These are phyloP conservation scores for Trachurus trachurus DNA, from an alignment of 2,797 vertebrate genomes.

Conservation along the genomic window DNA sequence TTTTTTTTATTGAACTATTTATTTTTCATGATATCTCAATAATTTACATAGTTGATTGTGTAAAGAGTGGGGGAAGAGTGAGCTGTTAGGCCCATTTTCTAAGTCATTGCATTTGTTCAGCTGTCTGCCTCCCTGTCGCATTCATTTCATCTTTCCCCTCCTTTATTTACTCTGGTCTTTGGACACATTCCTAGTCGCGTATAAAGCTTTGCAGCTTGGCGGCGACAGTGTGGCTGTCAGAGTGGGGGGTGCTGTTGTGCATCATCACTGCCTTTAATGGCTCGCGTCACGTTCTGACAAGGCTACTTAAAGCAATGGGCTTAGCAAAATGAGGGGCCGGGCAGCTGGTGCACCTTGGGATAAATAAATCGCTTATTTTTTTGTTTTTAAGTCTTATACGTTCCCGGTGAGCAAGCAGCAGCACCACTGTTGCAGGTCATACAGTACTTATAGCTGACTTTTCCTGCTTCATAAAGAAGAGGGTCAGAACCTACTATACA, in stretches of 20 bases:
- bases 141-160: constrained; percentile 78
- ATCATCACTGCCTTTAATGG: constrained; percentile 78
- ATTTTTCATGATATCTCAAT: constrained; percentile 85
- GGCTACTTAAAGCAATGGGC: constrained; percentile 74
- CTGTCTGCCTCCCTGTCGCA: constrained; percentile 79
- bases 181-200: constrained; percentile 82
- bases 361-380: constrained; percentile 72
- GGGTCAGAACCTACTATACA: constrained; percentile 69
- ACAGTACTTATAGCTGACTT: constrained; percentile 68
- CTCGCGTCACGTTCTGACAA: constrained; percentile 76
- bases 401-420: constrained; percentile 50
- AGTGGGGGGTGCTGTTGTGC: constrained; percentile 48
- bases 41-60: constrained; percentile 84
- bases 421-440: constrained; percentile 47
- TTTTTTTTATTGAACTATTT: constrained; percentile 73
- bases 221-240: constrained; percentile 72
- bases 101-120: constrained; percentile 84
- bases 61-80: constrained; percentile 71
- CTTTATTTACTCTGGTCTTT: constrained; percentile 84
- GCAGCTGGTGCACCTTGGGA: constrained; percentile 49
- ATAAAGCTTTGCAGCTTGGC: constrained; percentile 78
- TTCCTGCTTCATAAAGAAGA: constrained; percentile 64
- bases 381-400: constrained; percentile 52
- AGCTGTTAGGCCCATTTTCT: constrained; percentile 81
- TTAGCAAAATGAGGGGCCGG: constrained; percentile 69